Evolutionary conservation across 2,888 invertebrate genomes (phyloP).

Genomic region (Pachymerium ferrugineum): DNA sequence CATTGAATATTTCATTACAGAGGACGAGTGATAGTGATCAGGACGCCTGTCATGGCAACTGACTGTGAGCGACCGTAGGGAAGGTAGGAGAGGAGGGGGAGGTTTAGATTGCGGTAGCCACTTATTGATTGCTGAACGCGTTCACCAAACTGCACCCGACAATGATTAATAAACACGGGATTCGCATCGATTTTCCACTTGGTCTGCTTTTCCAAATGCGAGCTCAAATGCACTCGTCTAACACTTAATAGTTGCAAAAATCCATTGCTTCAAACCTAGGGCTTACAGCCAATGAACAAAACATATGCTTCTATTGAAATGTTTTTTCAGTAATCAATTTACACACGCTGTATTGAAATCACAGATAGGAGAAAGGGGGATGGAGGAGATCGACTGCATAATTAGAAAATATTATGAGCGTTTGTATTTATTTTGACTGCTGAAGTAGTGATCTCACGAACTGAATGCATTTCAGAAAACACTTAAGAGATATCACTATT

Average conservation of each 20-base stretch:
- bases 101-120: background rate
- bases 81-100: no score
- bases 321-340: no score
- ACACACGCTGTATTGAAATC: no score
- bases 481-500: no score
- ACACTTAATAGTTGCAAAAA: no score
- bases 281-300: background rate
- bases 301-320: no score
- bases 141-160: slow-evolving; percentile 18
- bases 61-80: slow-evolving; percentile 15
- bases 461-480: no score
- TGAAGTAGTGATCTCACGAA: no score
- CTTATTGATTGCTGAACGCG: slow-evolving; percentile 14
- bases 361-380: no score
- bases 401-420: no score
- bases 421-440: no score
- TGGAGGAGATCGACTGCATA: no score
- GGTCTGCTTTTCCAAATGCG: background rate
- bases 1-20: slow-evolving; percentile 18
- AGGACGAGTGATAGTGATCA: slow-evolving; percentile 18
- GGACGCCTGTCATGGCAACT: slow-evolving; percentile 10
- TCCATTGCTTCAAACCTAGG: background rate
- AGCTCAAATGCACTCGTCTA: slow-evolving; percentile 4
- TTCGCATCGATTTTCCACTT: slow-evolving; percentile 18
- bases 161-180: slow-evolving; percentile 18